Evolutionary conservation across 1,140 invertebrate species (phyloP), one percentile per base, ranked within the genome.

Genomic region (Pararge aegeria): DNA sequence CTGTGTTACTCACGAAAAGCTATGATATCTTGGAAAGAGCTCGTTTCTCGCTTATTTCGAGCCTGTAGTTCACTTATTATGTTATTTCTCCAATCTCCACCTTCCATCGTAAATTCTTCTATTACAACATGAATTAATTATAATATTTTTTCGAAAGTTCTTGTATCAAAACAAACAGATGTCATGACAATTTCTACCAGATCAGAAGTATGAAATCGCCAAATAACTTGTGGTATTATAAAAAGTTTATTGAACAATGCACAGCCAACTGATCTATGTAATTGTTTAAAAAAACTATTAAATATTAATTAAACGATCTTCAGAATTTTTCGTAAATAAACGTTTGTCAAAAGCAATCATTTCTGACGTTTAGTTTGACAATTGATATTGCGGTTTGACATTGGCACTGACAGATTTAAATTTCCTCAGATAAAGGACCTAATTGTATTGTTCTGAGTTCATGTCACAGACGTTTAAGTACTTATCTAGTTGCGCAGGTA

Each of bases 11-110:
- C 85, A 91, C 89, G 88, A 82, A 90, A 88, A 21, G 76, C 58
- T 50, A 91, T 85, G 21, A 90, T 83, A 73, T 91, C 89, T 63
- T 89, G 83, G 77, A 90, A 91, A 51, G 87, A 78, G 34, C 65
- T 62, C 4, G 85, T 90, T 80, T 91, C 88, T 46, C 75, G 78
- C 66, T 86, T 90, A 73, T 91, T 90, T 66, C 88, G 73, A 46
- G 73, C 63, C 20, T 87, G 83, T 59, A 91, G 59, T 71, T 90
- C 81, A 68, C 68, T 81, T 61, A 90, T 72, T 67, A 91, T 87
- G 56, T 71, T 82, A 49, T 71, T 87, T 75, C 86, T 90, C 89
- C 89, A 90, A 44, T 83, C 82, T 55, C 78, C 79, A 68, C 83
- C 75, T 77, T 90, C 90, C 87, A 89, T 89, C 48, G 13, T 34